phyloP scores from a whole-genome alignment of 2,888 invertebrate species.

The Anoncus sp. region DNA sequence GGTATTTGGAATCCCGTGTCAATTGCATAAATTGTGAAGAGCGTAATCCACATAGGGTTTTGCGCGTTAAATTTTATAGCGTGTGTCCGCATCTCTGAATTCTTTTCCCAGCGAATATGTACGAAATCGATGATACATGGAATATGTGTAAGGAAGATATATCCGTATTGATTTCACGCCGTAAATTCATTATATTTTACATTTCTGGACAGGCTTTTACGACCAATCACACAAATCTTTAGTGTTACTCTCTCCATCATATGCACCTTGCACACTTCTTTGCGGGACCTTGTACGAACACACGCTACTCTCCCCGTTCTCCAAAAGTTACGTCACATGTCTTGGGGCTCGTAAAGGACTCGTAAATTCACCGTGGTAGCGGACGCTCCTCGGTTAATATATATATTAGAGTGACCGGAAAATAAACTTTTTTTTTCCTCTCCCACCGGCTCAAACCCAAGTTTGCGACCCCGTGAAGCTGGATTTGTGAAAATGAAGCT shows the following conservation, averaged over 20 bases:
- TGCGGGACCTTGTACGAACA: constrained; percentile 19
- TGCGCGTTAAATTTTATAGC: background rate
- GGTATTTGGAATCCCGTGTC: background rate
- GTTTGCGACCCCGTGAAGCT: too few species aligned
- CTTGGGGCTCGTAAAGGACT: constrained; percentile 58
- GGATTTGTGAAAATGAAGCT: too few species aligned
- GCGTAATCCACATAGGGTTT: background rate
- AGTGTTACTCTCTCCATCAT: constrained; percentile 5
- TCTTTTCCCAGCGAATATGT: background rate
- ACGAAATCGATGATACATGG: constrained; percentile 3
- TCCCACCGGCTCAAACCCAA: too few species aligned
- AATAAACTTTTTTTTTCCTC: too few species aligned
- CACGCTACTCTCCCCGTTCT: constrained; percentile 36
- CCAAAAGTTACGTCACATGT: constrained; percentile 53
- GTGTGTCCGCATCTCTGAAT: background rate
- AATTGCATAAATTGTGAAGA: background rate
- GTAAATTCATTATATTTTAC: constrained; percentile 28
- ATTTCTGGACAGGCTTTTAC: constrained; percentile 27
- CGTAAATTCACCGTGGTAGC: constrained; percentile 49
- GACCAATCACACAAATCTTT: constrained; percentile 24
- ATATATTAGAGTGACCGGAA: too few species aligned
- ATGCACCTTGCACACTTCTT: constrained; percentile 5
- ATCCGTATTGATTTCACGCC: constrained; percentile 6
- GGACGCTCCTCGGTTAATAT: constrained; percentile 20
- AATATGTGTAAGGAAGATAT: constrained; percentile 1